These are phyloP conservation scores for Nibea albiflora DNA, from an alignment of 2,113 vertebrate species.

Conservation along the genomic window DNA sequence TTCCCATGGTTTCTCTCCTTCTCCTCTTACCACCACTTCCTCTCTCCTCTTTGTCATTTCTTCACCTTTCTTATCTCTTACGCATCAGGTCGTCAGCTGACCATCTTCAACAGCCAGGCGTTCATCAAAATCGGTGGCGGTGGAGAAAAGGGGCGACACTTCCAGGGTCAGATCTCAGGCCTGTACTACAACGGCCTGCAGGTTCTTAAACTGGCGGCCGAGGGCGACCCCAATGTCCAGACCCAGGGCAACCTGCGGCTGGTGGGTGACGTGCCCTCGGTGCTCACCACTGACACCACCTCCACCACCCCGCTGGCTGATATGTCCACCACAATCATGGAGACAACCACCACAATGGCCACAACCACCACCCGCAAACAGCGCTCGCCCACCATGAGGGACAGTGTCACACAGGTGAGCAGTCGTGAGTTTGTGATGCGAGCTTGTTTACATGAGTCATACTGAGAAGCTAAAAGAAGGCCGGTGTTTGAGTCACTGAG, in stretches of 20 bases:
- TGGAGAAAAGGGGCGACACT: constrained; percentile 92
- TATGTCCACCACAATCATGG: constrained; percentile 97
- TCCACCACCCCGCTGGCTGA: constrained; percentile 92
- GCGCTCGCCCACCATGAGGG: constrained; percentile 92
- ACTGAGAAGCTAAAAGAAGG: neutral
- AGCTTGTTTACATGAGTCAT: neutral
- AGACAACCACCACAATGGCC: constrained; percentile 95
- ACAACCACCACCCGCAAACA: constrained; percentile 93
- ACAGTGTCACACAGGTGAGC: constrained; percentile 93
- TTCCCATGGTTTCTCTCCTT: constrained; percentile 25
- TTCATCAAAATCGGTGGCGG: constrained; percentile 93
- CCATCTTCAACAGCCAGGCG: constrained; percentile 97
- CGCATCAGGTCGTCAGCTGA: constrained; percentile 91
- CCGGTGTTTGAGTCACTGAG: constrained; percentile 13
- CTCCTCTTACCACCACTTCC: constrained; percentile 21
- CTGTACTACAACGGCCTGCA: constrained; percentile 96
- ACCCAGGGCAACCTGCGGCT: constrained; percentile 92
- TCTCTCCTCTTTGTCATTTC: constrained; percentile 21
- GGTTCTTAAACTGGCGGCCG: constrained; percentile 93
- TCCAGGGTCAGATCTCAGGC: constrained; percentile 95
- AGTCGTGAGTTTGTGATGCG: neutral
- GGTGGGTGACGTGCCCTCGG: constrained; percentile 92
- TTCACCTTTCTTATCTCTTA: constrained; percentile 11
- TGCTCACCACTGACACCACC: constrained; percentile 92
- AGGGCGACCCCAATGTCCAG: constrained; percentile 92